These are phyloP conservation scores for Lochmaea crataegi DNA, from an alignment of 2,888 invertebrate genomes.

Conservation along the genomic window DNA sequence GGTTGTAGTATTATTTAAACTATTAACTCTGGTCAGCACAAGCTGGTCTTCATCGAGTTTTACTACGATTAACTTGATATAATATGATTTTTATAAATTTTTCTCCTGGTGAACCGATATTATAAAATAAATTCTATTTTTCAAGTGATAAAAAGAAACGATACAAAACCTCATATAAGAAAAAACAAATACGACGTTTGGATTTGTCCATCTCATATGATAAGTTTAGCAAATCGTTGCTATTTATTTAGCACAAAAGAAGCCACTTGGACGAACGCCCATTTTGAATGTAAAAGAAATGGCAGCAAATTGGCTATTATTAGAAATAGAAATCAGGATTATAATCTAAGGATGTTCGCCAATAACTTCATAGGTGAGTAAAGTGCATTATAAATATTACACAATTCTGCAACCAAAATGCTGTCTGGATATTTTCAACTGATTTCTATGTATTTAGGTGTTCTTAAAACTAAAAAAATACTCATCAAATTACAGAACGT, in stretches of 20 bases:
- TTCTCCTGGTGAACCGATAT: not conserved
- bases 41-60: too few relatives aligned
- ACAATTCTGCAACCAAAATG: too few relatives aligned
- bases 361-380: conserved; percentile 54
- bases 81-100: too few relatives aligned
- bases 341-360: conserved; percentile 53
- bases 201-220: conserved; percentile 56
- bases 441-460: too few relatives aligned
- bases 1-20: too few relatives aligned
- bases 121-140: conserved; percentile 29
- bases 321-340: conserved; percentile 52
- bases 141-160: conserved; percentile 39
- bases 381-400: not conserved
- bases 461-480: too few relatives aligned
- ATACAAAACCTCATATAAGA: conserved; percentile 28
- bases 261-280: conserved; percentile 56
- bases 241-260: conserved; percentile 56
- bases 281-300: conserved; percentile 55
- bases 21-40: too few relatives aligned
- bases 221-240: conserved; percentile 55
- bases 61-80: too few relatives aligned
- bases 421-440: too few relatives aligned
- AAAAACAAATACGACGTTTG: conserved; percentile 42
- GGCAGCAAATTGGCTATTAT: conserved; percentile 54
- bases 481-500: too few relatives aligned